Evolutionary conservation across 2,888 invertebrate genomes (phyloP), one percentile per base, ranked within the genome.

Genomic region (Protodeltote pygarga): DNA sequence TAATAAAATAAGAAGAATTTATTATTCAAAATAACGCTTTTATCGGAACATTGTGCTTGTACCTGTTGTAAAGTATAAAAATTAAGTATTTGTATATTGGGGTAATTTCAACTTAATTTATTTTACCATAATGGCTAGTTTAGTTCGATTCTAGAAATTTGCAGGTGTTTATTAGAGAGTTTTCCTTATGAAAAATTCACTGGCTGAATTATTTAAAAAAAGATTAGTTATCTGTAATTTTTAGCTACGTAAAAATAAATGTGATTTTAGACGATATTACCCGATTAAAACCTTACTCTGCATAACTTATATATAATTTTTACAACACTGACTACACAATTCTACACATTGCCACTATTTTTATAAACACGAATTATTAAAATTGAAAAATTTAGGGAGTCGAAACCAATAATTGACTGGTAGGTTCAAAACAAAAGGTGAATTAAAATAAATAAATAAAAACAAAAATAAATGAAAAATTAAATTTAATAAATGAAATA

Each of bases 341-440:
- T 24, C 65, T 66, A 73, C 60, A 55, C 41, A 46, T 49, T 65
- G 64, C 63, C 44, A 74, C 64, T 68, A 71, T 60, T 54, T 60
- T 57, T 52, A 53, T 44, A 21, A 61, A 68, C 42, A 65, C 67
- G 63, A 73, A 79, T 75, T 71, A 76, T 79, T 85, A 73, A 89
- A 92, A 92, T 92, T 92, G 91, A 89, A 89, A 89, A 92, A 89
- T 90, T 91, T 90, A 92, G 91, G 91, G 91, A 92, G 91, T 89
- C 91, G 75, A 90, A 87, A 77, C 61, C 44, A 80, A 75, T 90
- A 91, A 91, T 90, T 91, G 90, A 91, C 90, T 87, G 85, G 88
- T 89, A 89, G 89, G 87, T 77, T 76, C 51, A 52, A 78, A 75
- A 44, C 24, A 60, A 71, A 65, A 58, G 60, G 66, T 44, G 37